phyloP scores from a whole-genome alignment of 2,797 vertebrate species.

The Gambusia yucatana region DNA sequence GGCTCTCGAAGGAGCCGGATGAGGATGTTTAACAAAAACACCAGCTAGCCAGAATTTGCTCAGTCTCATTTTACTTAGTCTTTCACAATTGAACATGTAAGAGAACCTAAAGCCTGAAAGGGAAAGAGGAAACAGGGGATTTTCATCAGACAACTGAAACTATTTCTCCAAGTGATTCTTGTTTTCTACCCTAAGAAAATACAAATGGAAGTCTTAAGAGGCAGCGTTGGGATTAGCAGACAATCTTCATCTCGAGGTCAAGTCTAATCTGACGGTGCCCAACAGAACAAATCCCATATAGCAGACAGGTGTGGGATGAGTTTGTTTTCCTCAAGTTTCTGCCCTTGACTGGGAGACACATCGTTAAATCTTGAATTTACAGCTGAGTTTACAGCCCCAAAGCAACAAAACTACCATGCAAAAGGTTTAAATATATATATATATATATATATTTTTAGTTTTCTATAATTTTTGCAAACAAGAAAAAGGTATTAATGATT shows the following conservation, averaged over 20 bases:
- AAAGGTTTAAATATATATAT: constrained; percentile 1
- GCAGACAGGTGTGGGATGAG: constrained; percentile 44
- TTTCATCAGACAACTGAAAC: constrained; percentile 23
- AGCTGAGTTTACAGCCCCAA: constrained; percentile 23
- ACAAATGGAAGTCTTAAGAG: constrained; percentile 17
- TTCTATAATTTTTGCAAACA: constrained; percentile 27
- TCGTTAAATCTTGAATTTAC: constrained; percentile 23
- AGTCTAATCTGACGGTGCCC: constrained; percentile 43
- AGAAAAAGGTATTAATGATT: constrained; percentile 44
- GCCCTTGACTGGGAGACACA: constrained; percentile 44
- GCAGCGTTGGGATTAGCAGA: constrained; percentile 13
- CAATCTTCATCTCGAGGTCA: constrained; percentile 59
- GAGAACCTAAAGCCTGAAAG: constrained; percentile 33
- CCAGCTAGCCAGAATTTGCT: constrained; percentile 43
- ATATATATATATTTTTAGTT: neutral
- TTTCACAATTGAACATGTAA: constrained; percentile 30
- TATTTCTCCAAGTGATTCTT: constrained; percentile 17
- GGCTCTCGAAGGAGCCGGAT: constrained; percentile 32
- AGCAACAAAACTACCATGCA: constrained; percentile 27
- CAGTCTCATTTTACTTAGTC: constrained; percentile 55
- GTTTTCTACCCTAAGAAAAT: constrained; percentile 34
- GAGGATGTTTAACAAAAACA: constrained; percentile 53
- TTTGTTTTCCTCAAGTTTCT: constrained; percentile 32
- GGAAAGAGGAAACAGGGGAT: constrained; percentile 37
- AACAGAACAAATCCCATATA: constrained; percentile 34